These are phyloP conservation scores for Tenthredo distinguenda DNA, from an alignment of 2,888 invertebrate genomes.

Conservation along the genomic window DNA sequence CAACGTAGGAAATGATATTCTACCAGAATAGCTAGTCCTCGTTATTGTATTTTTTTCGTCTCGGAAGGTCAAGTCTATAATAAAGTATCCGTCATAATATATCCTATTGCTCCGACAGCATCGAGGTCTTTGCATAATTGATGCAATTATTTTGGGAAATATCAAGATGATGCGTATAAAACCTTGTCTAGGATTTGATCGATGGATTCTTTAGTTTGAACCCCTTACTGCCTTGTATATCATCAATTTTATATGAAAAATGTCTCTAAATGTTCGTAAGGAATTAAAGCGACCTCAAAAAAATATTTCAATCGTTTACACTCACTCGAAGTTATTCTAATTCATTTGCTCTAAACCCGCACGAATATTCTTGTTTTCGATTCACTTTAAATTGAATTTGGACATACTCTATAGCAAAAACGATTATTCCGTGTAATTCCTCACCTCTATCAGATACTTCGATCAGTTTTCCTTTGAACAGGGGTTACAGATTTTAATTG, in stretches of 20 bases:
- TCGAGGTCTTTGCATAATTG: conserved; percentile 29
- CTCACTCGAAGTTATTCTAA: no score
- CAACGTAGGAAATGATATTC: neutral
- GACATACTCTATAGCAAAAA: no score
- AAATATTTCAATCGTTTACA: no score
- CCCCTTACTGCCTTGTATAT: neutral
- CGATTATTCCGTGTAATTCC: neutral
- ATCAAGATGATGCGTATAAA: neutral
- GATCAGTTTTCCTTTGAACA: no score
- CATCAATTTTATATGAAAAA: neutral
- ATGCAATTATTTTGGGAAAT: neutral
- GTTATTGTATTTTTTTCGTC: neutral
- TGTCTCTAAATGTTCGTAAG: no score
- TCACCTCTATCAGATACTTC: neutral
- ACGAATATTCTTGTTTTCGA: neutral
- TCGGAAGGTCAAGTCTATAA: conserved; percentile 19
- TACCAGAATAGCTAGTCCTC: conserved; percentile 16
- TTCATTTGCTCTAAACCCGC: no score
- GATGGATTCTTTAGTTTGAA: neutral
- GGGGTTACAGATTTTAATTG: neutral
- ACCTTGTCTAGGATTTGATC: neutral
- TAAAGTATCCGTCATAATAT: conserved; percentile 13
- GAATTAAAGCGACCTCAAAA: no score
- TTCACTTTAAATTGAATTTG: neutral
- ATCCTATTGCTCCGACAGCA: neutral